Evolutionary conservation across 2,797 vertebrate species (phyloP), one percentile per base, ranked within the genome.

Genomic region (Lophura swinhoii): DNA sequence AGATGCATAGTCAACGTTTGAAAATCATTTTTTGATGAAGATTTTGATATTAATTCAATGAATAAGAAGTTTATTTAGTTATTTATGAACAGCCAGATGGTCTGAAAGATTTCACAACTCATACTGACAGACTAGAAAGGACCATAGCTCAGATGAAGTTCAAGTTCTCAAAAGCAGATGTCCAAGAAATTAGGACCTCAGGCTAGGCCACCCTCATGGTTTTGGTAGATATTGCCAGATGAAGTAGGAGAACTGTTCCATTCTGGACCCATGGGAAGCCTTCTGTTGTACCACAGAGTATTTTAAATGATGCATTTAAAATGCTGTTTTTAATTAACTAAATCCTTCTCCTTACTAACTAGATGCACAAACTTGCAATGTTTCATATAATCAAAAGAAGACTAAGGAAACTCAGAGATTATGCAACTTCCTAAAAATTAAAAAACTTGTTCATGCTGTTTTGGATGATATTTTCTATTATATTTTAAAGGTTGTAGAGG

Each of bases 11-110:
- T 75, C 46, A 83, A 81, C 31, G 44, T 62, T 86, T 87, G 5
- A 41, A 93, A 91, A 83, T 63, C 28, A 7, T 76, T 55, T 87
- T 87, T 87, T 78, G 28, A 72, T 76, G 7, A 79, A 74, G 59
- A 81, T 79, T 70, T 94, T 93, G 15, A 33, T 88, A 44, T 60
- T 69, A 89, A 88, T 91, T 91, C 39, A 88, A 31, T 60, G 39
- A 81, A 49, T 35, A 33, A 85, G 9, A 67, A 33, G 59, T 75
- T 78, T 69, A 14, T 58, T 43, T 71, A 82, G 81, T 49, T 89
- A 66, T 93, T 85, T 53, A 53, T 44, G 44, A 33, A 39, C 33
- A 62, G 31, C 56, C 58, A 70, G 35, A 82, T 71, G 41, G 23
- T 64, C 48, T 84, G 75, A 58, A 90, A 46, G 41, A 43, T 83